Evolutionary conservation across 1,140 invertebrate genomes (phyloP), one percentile per base, ranked within the genome.

Genomic region (Ylistrum balloti): DNA sequence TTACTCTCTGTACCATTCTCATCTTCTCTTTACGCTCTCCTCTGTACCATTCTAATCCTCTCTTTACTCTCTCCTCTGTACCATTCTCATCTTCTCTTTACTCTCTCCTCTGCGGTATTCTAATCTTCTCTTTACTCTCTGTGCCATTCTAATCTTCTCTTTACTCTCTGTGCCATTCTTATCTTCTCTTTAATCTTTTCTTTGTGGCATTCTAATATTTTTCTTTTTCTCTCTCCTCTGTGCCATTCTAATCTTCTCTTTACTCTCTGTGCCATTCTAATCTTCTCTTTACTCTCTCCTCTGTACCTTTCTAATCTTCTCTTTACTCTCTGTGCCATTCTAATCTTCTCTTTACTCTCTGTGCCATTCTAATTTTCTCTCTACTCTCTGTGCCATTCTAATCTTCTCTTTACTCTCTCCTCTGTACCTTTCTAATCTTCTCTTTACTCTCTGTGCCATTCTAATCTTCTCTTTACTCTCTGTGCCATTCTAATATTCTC

Each of bases 331-430:
- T n/a, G n/a, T n/a, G n/a, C n/a, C 35, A 34, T 28, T 88, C 56
- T 38, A 38, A 38, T 7, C 35, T 38, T 38, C 35, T 38, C 35
- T 38, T 7, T 38, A 38, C 35, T 38, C 13, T 38, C 35, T 38
- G 13, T 7, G 13, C 85, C 41, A 28, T 35, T 85, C 33, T 28
- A 28, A 5, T 15, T 85, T 45, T 41, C 38, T 35, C 87, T 86
- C 56, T 88, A 28, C 41, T n/a, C 33, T 86, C 85, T 85, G n/a
- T n/a, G n/a, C n/a, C n/a, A n/a, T n/a, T 86, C 85, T 89, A 32
- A n/a, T 38, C 11, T 45, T n/a, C 45, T 88, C 35, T 88, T 87
- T 86, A 34, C 85, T 32, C 41, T 33, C 33, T 38, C 34, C 88
- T 87, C 90, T 89, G 33, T 22, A 56, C 45, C 45, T 56, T 56